phyloP scores from a whole-genome alignment of 2,113 vertebrate genomes.

The Dipodomys ordii region DNA sequence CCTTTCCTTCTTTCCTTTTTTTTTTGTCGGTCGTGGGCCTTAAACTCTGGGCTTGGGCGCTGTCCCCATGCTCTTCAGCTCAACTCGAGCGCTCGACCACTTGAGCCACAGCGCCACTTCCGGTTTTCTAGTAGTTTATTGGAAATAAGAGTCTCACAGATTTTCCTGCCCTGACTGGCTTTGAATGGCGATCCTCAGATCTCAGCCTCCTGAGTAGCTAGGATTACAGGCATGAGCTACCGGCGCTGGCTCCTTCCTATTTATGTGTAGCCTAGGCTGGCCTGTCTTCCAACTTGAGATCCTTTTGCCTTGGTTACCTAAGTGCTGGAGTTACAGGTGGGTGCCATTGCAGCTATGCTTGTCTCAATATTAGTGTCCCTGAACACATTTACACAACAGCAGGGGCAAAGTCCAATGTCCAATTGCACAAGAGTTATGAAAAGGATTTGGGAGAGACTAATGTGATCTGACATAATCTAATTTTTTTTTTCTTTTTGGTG shows the following conservation, averaged over 20 bases:
- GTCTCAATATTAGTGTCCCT: neutral
- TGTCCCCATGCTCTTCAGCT: too few species aligned
- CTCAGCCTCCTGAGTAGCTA: too few species aligned
- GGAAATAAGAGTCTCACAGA: too few species aligned
- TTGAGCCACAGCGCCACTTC: too few species aligned
- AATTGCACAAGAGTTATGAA: too few species aligned
- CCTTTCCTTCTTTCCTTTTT: neutral
- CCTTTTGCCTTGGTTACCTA: neutral
- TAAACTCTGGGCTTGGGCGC: neutral
- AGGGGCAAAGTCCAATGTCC: too few species aligned
- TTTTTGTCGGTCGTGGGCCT: neutral
- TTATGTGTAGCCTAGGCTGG: neutral
- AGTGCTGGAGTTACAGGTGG: neutral
- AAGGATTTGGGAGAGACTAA: neutral
- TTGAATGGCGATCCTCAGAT: too few species aligned
- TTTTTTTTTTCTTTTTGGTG: neutral
- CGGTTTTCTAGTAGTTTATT: too few species aligned
- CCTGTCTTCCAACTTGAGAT: neutral
- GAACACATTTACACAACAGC: neutral
- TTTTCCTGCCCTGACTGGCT: too few species aligned
- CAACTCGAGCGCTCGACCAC: accelerated
- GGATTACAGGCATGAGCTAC: neutral
- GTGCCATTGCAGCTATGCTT: neutral
- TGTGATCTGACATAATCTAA: neutral
- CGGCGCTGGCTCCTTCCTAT: neutral